Evolutionary conservation across 2,797 vertebrate species (phyloP).

Genomic region (Neomorphus geoffroyi): DNA sequence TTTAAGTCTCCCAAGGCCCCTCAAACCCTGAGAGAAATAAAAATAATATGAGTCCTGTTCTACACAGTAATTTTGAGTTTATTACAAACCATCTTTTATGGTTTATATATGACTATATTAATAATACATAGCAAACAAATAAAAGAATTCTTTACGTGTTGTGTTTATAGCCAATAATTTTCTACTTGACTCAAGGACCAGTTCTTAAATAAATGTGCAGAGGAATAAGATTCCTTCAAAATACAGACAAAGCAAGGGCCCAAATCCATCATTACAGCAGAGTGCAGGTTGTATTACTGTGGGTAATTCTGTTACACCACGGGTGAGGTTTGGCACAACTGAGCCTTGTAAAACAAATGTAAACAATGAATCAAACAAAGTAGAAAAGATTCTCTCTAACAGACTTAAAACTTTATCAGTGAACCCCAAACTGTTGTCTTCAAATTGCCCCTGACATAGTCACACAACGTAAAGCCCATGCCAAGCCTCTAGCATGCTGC

Average conservation of each 20-base stretch:
- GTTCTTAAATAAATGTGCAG: not conserved
- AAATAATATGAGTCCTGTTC: not conserved
- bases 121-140: not conserved
- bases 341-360: not conserved
- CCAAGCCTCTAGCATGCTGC: not conserved
- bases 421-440: not conserved
- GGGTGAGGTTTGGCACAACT: not conserved
- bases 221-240: not conserved
- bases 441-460: not conserved
- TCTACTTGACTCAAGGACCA: not conserved
- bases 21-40: not conserved
- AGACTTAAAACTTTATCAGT: not conserved
- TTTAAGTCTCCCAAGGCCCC: not conserved
- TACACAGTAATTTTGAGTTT: not conserved
- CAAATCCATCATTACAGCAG: not conserved
- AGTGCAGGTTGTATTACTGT: not conserved
- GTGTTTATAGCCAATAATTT: not conserved
- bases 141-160: not conserved
- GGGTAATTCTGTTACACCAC: not conserved
- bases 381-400: not conserved
- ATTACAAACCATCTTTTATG: not conserved
- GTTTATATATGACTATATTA: not conserved
- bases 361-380: not conserved
- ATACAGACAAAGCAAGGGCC: not conserved
- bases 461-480: fast-evolving